These are phyloP conservation scores for Hemiprocne comata DNA, from an alignment of 2,113 vertebrate species.

Conservation along the genomic window DNA sequence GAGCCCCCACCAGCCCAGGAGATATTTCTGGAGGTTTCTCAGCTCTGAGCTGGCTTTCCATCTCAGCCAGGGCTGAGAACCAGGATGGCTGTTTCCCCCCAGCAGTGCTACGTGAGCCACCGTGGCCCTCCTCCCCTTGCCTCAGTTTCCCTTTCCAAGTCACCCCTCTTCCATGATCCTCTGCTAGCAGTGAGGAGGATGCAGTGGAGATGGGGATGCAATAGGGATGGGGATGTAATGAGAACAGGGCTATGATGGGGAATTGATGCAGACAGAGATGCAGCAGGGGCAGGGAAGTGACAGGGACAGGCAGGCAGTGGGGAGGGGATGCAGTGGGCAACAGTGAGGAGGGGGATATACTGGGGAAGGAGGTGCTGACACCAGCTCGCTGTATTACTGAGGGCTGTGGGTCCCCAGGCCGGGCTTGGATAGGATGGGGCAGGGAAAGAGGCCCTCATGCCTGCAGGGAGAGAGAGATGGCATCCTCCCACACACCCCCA, in stretches of 20 bases:
- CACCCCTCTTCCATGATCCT: fast-evolving
- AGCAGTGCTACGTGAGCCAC: neutral
- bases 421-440: neutral
- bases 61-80: neutral
- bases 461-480: neutral
- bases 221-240: fast-evolving
- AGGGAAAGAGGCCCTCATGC: neutral
- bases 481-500: neutral
- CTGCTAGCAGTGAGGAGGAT: neutral
- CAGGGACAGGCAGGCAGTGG: neutral
- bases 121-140: neutral
- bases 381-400: no score
- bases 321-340: fast-evolving
- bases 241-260: neutral
- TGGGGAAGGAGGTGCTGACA: neutral
- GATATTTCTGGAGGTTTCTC: slow-evolving; percentile 16
- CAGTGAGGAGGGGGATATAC: fast-evolving
- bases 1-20: neutral
- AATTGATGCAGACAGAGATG: neutral
- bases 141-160: neutral
- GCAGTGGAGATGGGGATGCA: neutral
- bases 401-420: neutral
- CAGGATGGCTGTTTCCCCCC: neutral
- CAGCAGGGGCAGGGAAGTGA: neutral
- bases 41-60: neutral